Evolutionary conservation across 2,888 invertebrate species (phyloP), one percentile per base, ranked within the genome.

Genomic region (Ornithoptera alexandrae): DNA sequence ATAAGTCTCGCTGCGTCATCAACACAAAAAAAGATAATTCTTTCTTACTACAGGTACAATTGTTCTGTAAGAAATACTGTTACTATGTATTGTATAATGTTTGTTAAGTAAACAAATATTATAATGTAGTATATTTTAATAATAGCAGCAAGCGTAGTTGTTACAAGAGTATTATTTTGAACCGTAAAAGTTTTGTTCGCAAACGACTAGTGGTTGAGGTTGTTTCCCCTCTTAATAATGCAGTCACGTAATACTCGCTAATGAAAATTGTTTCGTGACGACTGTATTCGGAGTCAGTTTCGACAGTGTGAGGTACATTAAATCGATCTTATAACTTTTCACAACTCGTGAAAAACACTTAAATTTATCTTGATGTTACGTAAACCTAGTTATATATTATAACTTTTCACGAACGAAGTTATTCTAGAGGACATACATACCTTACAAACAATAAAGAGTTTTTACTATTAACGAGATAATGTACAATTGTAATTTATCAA

Each of bases 231-330:
- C 80, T 91, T 88, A 82, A 84, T 86, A 90, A 84, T 83, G 79
- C 84, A 86, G 88, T 86, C 90, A 89, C 89, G 90, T 90, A 86
- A 81, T 80, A 76, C 79, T 74, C 80, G 80, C 85, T 89, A 90
- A 90, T 90, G 89, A 88, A 91, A 91, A 90, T 89, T 88, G 89
- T 87, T 89, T 79, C 83, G 84, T 83, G 85, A 86, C 86, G 83
- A 85, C 85, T 85, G 85, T 85, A 84, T 86, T 87, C 80, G 77
- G 79, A 73, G 77, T 78, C 80, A 83, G 88, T 87, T 86, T 83
- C 83, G 85, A 83, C 79, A 78, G 81, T 82, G 81, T 85, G 84
- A 84, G 80, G 80, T 75, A 85, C 82, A 82, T 84, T 83, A 83
- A 83, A 84, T 80, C 79, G 80, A 57, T 60, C 18, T 61, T 22